These are phyloP conservation scores for Phoebastria nigripes DNA, from an alignment of 2,797 vertebrate genomes.

Conservation along the genomic window DNA sequence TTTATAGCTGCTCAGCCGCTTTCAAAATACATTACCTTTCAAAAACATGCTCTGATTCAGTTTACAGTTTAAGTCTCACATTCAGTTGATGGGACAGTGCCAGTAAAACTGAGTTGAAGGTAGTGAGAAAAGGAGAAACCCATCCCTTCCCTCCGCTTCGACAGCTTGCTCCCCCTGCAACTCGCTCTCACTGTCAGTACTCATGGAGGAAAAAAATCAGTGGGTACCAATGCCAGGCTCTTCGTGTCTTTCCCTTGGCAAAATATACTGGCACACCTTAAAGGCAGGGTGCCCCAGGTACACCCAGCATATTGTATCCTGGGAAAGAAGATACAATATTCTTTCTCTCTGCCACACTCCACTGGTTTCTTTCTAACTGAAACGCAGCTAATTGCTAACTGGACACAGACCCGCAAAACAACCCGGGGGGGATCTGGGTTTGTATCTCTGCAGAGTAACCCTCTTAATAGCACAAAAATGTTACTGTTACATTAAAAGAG, in stretches of 20 bases:
- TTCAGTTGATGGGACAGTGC: not conserved
- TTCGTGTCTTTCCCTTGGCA: rapidly evolving
- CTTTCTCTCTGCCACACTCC: not conserved
- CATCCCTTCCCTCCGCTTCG: not conserved
- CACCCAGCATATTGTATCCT: too few species aligned
- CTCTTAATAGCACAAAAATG: not conserved
- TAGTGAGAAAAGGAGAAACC: not conserved
- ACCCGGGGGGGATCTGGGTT: not conserved
- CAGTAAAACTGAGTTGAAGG: not conserved
- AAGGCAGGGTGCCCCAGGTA: not conserved
- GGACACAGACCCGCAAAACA: not conserved
- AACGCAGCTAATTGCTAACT: not conserved
- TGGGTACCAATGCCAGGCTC: rapidly evolving
- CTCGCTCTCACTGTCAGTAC: not conserved
- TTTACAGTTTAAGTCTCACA: conserved; percentile 15
- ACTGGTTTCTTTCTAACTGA: not conserved
- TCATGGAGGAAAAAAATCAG: not conserved
- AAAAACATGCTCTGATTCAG: not conserved
- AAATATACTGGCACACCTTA: not conserved
- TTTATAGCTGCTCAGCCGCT: not conserved
- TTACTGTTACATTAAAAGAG: not conserved
- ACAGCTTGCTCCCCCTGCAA: not conserved
- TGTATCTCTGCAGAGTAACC: not conserved
- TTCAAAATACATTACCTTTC: not conserved
- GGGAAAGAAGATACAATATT: not conserved